Base-by-base conservation (phyloP, 1,140 invertebrate genomes). In the Daktulosphaira vitifoliae region DNA sequence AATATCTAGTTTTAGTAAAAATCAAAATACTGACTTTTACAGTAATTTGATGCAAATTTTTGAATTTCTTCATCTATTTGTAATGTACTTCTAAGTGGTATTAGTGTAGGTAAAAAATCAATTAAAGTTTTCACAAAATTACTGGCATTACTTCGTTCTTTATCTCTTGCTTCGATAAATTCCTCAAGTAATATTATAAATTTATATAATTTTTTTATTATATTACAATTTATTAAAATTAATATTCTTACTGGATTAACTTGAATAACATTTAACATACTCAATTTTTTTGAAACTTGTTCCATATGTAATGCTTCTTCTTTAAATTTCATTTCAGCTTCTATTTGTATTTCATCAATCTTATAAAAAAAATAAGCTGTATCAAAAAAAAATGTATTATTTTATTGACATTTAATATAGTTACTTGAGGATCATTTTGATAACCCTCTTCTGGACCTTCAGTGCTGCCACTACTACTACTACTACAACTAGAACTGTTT, bases 41-140 rank as follows among this genome's bases (percentile, higher is more conserved):
- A 68, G 72, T 92, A 92, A 66, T 88, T 85, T 1, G 92, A 94
- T 1, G 92, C 85, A 73, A 96, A 94, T 71, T 89, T 86, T 75
- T 94, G 91, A 69, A 96, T 77, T 1, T 88, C 86, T 73, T 93
- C 87, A 72, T 96, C 92, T 5, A 93, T 86, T 76, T 85, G 74
- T 22, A 88, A 84, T 42, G 87, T 86, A 70, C 84, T 88, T 46
- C 85, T 77, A 2, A 90, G 76, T 38, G 81, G 76, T 11, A 88
- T 71, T 2, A 92, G 76, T 66, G 83, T 81, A 0, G 89, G 88
- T n/a, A 92, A 72, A 11, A 89, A 74, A 48, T 84, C 79, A 33
- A 81, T 78, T 3, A 94, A 72, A 4, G 82, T 84, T 69, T 83
- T 81, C 0, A 88, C 80, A 75, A 90, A 92, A 71, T 85, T 81